Base-by-base conservation (phyloP, 2,797 vertebrate species). In the Alcedo quadribrachys region DNA sequence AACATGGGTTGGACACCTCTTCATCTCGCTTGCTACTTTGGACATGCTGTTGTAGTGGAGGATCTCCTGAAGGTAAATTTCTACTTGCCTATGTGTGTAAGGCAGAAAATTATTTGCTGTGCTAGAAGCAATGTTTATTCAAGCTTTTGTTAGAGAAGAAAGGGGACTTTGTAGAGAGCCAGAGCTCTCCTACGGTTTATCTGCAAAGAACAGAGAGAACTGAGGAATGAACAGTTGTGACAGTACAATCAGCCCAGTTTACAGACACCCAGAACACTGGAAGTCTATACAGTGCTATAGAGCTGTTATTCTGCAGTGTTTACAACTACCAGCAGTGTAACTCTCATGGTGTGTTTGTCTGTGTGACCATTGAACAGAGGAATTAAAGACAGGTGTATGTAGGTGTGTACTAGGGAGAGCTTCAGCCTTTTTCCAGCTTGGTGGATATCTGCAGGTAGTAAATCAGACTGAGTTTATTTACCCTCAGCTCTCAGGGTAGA, bases 1-100 rank as follows among this genome's bases (percentile, higher is more conserved):
- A 98, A 97, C 61, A 90, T 98, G 74, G 98, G 99, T 60, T 99
- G 99, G 99, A 98, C 98, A 5, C 96, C 99, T 42, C 98, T 99
- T 81, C 99, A 99, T 66, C 97, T 99, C 92, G 98, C 98, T 20
- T 98, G 98, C 93, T 98, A 98, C 96, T 98, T 98, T 91, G 99
- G 99, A 90, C 98, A 99, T 94, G 97, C 89, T 76, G 96, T 97
- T 88, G 98, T 98, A 80, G 99, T 98, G 58, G 98, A 98, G 82
- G 98, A 98, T 96, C 95, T 99, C 73, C 97, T 99, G 63, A 98
- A 99, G 98, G 99, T 99, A 97, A 93, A 4, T 81, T 48, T 88
- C 66, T 85, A 0, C 57, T 92, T 75, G 51, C 21, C 9, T 62
- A 14, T 67, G 5, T 42, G 4, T 62, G 9, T 32, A 61, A 71